Base-by-base conservation (phyloP, 2,113 vertebrate genomes). In the Indicator indicator region DNA sequence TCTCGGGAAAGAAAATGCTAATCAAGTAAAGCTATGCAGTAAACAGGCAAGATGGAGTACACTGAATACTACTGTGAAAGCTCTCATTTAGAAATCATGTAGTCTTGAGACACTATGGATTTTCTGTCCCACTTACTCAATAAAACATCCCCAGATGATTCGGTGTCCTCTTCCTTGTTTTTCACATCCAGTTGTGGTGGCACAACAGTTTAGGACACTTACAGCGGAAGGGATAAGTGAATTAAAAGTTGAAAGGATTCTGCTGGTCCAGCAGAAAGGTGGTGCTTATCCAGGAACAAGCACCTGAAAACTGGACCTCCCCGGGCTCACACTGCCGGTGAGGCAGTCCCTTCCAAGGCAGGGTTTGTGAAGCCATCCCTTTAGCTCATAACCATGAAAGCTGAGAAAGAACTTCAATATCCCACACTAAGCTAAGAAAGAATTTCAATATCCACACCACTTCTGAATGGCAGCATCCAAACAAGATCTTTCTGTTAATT, bases 261-360 rank as follows among this genome's bases (percentile, higher is more conserved):
- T 62, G 38, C 9, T 68, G 62, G 16, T 19, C 15, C 32, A 52
- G 44, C 3, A 73, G 38, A 28, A 13, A 38, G 59, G 32, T 15
- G 5, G 10, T 64, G 20, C 8, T 83, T 48, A 55, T 48, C 38
- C 71, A 79, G 75, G 9, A 91, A 28, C 16, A 56, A 63, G 27
- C 18, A 38, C 5, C 42, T 64, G 33, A 52, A 60, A 85, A 55
- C 10, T 5, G 7, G 20, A 79, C 33, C 27, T 84, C 28, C 20
- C 30, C 16, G 0, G 3, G 59, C 16, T 55, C 63, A 27, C 9
- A 2, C 9, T 71, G 77, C 8, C 2, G 0, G 3, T 5, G 16
- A 67, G 36, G 21, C 67, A 40, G n/a, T 26, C 11, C 14, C 9
- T 55, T 54, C 54, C 67, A 54, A 44, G 9, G 23, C 2, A 69